Evolutionary conservation across 2,113 vertebrate genomes (phyloP).

Genomic region (Phalacrocorax brasilianus): DNA sequence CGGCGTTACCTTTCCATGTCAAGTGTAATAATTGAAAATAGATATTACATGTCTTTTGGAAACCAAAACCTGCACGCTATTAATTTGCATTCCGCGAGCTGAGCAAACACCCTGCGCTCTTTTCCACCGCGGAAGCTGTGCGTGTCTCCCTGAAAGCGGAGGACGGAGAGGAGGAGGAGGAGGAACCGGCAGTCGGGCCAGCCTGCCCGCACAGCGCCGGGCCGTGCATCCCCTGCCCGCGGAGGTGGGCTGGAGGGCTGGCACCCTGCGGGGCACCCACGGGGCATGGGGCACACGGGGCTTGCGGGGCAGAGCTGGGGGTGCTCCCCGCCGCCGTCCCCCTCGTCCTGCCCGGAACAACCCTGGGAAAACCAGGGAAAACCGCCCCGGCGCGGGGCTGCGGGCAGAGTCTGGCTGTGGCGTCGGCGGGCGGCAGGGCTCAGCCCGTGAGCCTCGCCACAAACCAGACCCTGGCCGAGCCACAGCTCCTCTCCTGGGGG

Average conservation of each 20-base stretch:
- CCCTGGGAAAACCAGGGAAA: not conserved
- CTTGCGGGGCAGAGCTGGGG: not conserved
- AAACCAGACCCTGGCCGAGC: not conserved
- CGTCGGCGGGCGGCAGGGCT: not conserved
- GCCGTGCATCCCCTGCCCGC: not conserved
- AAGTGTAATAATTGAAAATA: not conserved
- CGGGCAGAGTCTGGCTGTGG: not conserved
- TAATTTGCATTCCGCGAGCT: not conserved
- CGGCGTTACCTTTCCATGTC: not conserved
- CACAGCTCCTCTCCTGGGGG: not conserved
- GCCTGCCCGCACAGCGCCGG: rapidly evolving
- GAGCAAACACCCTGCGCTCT: not conserved
- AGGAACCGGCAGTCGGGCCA: not conserved
- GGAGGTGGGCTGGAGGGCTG: not conserved
- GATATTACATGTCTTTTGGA: not conserved
- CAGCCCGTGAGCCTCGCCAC: not conserved
- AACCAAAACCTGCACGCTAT: not conserved
- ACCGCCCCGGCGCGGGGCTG: rapidly evolving
- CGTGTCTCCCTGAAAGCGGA: not conserved
- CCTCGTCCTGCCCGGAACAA: not conserved
- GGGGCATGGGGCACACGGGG: not conserved
- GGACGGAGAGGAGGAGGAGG: not conserved
- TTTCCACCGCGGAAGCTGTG: not conserved
- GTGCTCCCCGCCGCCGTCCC: not conserved
- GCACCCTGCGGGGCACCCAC: not conserved